phyloP scores from a whole-genome alignment of 2,797 vertebrate species.

The Rhinichthys osculus region DNA sequence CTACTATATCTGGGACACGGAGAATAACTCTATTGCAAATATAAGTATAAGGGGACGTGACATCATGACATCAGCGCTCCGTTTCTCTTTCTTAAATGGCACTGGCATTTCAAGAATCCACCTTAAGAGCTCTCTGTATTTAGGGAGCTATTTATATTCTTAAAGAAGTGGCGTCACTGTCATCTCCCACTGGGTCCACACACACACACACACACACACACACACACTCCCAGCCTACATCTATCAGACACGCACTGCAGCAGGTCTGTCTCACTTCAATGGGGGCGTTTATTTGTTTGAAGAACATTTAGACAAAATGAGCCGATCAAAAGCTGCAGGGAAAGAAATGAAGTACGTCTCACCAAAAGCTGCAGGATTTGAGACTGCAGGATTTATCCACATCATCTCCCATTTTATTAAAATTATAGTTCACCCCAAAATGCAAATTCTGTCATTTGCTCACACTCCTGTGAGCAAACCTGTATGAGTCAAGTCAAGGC shows the following conservation, averaged over 20 bases:
- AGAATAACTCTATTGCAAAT: background rate
- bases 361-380: background rate
- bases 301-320: conserved; percentile 23
- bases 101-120: conserved; percentile 56
- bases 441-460: background rate
- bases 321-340: conserved; percentile 25
- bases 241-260: conserved; percentile 47
- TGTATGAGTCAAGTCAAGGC: background rate
- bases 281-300: conserved; percentile 53
- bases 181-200: conserved; percentile 32
- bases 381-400: conserved; percentile 6
- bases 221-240: conserved; percentile 30
- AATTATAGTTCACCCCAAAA: background rate
- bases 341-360: conserved; percentile 3
- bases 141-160: conserved; percentile 50
- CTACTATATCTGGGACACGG: conserved; percentile 7
- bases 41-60: conserved; percentile 8
- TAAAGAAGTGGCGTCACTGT: conserved; percentile 44
- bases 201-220: no score
- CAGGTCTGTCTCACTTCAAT: conserved; percentile 26
- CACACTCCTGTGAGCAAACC: background rate
- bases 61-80: conserved; percentile 19
- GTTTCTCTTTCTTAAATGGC: conserved; percentile 43
- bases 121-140: conserved; percentile 52
- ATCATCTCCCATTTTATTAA: conserved; percentile 22